phyloP scores from a whole-genome alignment of 2,113 vertebrate species.

The Cacatua alba region DNA sequence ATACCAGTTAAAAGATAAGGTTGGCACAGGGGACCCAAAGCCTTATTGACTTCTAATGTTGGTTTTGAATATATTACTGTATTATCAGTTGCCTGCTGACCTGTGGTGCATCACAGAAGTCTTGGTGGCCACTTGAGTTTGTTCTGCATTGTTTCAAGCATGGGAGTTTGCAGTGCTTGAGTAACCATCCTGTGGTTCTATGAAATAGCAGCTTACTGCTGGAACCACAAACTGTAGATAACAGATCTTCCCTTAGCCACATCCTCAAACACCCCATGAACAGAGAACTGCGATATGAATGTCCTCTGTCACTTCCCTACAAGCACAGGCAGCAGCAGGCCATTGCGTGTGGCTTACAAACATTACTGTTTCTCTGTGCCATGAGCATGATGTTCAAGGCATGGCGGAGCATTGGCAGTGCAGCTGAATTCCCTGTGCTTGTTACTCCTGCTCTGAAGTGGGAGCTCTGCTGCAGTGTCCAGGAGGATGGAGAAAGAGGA shows the following conservation, averaged over 20 bases:
- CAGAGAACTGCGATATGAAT: not conserved
- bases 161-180: not conserved
- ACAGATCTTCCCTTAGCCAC: not conserved
- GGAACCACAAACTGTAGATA: not conserved
- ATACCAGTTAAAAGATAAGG: not conserved
- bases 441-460: not conserved
- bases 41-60: not conserved
- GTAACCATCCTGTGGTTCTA: not conserved
- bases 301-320: not conserved
- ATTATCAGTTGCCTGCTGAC: not conserved
- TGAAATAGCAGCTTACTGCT: not conserved
- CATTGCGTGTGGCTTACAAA: not conserved
- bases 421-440: not conserved
- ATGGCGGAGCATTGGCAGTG: not conserved
- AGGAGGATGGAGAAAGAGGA: not conserved
- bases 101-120: not conserved
- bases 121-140: not conserved
- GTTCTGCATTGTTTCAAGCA: not conserved
- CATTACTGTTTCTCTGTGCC: not conserved
- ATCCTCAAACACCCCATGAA: rapidly evolving
- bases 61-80: not conserved
- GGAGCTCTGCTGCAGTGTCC: not conserved
- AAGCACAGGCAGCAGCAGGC: not conserved
- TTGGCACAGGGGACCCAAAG: not conserved
- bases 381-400: not conserved